Evolutionary conservation across 2,113 vertebrate species (phyloP).

Genomic region (Pollimyrus isidori): DNA sequence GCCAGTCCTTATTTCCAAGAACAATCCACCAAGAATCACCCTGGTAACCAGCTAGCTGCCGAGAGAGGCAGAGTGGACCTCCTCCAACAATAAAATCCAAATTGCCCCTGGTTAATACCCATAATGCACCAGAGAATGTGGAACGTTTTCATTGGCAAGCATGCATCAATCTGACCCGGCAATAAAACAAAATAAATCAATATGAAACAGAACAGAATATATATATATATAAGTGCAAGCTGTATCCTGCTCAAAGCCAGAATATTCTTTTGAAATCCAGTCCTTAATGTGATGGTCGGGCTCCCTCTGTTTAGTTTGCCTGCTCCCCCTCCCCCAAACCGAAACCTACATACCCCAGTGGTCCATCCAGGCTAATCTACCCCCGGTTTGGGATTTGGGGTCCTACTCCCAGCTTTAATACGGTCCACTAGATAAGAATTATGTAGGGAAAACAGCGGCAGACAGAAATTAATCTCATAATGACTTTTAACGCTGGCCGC

Average conservation of each 20-base stretch:
- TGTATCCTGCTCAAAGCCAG: not conserved
- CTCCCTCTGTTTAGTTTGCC: slow-evolving; percentile 39
- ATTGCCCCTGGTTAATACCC: not conserved
- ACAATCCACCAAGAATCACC: not conserved
- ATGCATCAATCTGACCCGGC: not conserved
- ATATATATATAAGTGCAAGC: not conserved
- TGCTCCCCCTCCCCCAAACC: not conserved
- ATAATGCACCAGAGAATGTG: not conserved
- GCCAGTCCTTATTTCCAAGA: not conserved
- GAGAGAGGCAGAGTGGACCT: not conserved
- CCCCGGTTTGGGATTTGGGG: not conserved
- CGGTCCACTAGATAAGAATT: slow-evolving; percentile 12
- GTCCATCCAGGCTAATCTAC: not conserved
- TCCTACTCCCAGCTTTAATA: not conserved
- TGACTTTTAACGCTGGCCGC: slow-evolving; percentile 12
- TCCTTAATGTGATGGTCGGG: slow-evolving; percentile 22
- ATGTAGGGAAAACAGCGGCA: slow-evolving; percentile 6
- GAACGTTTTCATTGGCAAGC: slow-evolving; percentile 9
- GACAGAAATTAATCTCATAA: slow-evolving; percentile 22
- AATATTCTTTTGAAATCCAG: not conserved
- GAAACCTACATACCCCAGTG: slow-evolving; percentile 9
- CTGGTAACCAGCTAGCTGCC: not conserved
- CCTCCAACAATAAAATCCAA: not conserved
- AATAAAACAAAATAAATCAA: slow-evolving; percentile 7
- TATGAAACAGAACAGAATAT: not conserved